Evolutionary conservation across 2,797 vertebrate genomes (phyloP).

Genomic region (Smutsia gigantea): DNA sequence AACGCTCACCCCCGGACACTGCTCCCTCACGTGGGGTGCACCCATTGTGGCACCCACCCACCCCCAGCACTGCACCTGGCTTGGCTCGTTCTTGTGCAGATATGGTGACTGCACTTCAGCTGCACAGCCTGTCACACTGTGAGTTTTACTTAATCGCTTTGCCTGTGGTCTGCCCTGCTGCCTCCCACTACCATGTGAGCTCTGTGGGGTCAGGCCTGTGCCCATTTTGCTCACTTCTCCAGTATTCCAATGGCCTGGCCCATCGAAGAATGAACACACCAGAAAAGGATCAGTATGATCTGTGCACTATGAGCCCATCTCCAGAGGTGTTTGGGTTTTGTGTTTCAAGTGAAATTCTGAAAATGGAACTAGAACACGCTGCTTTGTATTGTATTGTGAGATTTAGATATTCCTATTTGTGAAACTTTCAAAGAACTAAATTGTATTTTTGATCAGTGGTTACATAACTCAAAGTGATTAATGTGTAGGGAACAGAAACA

Average conservation of each 20-base stretch:
- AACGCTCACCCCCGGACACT: neutral
- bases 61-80: no score
- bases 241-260: neutral
- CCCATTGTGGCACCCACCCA: no score
- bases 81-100: no score
- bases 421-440: neutral
- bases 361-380: neutral
- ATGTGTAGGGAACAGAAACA: neutral
- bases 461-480: neutral
- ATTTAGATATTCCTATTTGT: neutral
- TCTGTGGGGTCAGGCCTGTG: neutral
- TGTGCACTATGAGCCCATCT: neutral
- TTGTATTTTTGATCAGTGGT: neutral
- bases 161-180: accelerated
- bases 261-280: neutral
- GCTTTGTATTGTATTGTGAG: neutral
- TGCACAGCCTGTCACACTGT: accelerated
- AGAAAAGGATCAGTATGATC: neutral
- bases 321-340: neutral
- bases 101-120: neutral
- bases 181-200: neutral
- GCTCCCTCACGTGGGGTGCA: neutral
- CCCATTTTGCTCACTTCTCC: neutral
- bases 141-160: accelerated
- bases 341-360: neutral